Conservation (phyloP, 2,888 invertebrate species). For the Melitaea athalia region DNA sequence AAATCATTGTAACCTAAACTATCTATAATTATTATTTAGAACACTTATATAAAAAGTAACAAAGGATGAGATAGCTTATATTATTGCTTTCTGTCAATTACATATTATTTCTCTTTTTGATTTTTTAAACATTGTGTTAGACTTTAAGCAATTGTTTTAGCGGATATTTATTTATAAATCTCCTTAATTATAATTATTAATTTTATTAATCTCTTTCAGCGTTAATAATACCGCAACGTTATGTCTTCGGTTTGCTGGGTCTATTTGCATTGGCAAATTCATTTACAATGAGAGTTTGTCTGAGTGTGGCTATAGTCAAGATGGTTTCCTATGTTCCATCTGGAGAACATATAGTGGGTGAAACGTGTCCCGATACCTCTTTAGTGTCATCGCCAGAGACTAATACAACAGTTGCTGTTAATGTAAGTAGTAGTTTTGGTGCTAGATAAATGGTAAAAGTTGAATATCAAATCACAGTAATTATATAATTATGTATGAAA, state of each 20-base stretch:
- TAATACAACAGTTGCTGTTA: slow-evolving; percentile 42
- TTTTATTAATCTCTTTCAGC: slow-evolving; percentile 54
- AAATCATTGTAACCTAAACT: too few species aligned
- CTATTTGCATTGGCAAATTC: slow-evolving; percentile 87
- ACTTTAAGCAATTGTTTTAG: too few species aligned
- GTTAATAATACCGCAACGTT: slow-evolving; percentile 85
- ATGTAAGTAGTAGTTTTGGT: slow-evolving; percentile 40
- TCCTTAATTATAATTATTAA: background rate
- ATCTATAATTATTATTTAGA: too few species aligned
- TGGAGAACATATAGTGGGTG: slow-evolving; percentile 68
- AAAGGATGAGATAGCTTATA: too few species aligned
- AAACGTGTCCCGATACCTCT: slow-evolving; percentile 72
- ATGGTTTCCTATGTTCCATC: slow-evolving; percentile 77
- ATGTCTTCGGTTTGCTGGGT: slow-evolving; percentile 86
- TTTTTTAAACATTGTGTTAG: too few species aligned
- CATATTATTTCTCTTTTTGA: too few species aligned
- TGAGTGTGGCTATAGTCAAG: slow-evolving; percentile 87
- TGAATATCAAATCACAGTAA: too few species aligned
- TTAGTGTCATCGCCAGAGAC: slow-evolving; percentile 32
- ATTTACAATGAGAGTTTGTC: slow-evolving; percentile 87
- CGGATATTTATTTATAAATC: background rate
- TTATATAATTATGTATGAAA: too few species aligned
- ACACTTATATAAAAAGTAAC: too few species aligned
- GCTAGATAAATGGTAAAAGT: too few species aligned
- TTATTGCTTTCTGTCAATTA: too few species aligned